Evolutionary conservation across 2,888 invertebrate genomes (phyloP).

Genomic region (Papilio protenor): DNA sequence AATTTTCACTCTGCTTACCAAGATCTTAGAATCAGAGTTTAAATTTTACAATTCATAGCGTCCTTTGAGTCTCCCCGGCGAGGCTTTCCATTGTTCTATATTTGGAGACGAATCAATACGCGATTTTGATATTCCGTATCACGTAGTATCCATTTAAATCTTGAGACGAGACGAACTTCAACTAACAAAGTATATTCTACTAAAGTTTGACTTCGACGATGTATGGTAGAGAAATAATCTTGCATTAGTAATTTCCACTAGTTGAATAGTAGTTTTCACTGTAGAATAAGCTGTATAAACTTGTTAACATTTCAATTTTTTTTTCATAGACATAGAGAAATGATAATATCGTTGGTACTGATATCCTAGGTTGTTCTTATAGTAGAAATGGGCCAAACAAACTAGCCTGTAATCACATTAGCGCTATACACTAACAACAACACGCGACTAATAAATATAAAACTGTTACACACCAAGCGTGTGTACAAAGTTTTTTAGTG

Average conservation of each 20-base stretch:
- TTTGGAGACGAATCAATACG: constrained; percentile 63
- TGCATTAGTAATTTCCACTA: not conserved
- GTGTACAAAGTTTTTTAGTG: too few relatives aligned
- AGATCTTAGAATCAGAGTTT: constrained; percentile 26
- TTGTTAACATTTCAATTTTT: too few relatives aligned
- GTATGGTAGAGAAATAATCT: not conserved
- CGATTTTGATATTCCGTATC: constrained; percentile 70
- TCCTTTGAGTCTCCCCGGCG: constrained; percentile 39
- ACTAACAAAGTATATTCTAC: constrained; percentile 75
- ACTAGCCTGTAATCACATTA: not conserved
- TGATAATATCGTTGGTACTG: too few relatives aligned
- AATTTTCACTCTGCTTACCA: constrained; percentile 7
- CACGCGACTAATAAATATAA: not conserved
- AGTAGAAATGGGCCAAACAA: not conserved
- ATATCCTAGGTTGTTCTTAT: not conserved
- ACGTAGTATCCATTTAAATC: constrained; percentile 80
- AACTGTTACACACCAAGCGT: not conserved
- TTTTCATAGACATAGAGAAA: too few relatives aligned
- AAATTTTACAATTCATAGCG: constrained; percentile 36
- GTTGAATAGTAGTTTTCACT: not conserved
- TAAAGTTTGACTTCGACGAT: constrained; percentile 57
- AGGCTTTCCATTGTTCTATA: constrained; percentile 47
- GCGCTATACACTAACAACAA: not conserved
- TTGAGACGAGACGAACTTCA: constrained; percentile 77
- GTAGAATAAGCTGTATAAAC: not conserved